Percentiles rank a stretch among this genome's conserved stretches.
Evolutionary conservation across 2,113 vertebrate species (phyloP).

Genomic region (Phalacrocorax aristotelis): DNA sequence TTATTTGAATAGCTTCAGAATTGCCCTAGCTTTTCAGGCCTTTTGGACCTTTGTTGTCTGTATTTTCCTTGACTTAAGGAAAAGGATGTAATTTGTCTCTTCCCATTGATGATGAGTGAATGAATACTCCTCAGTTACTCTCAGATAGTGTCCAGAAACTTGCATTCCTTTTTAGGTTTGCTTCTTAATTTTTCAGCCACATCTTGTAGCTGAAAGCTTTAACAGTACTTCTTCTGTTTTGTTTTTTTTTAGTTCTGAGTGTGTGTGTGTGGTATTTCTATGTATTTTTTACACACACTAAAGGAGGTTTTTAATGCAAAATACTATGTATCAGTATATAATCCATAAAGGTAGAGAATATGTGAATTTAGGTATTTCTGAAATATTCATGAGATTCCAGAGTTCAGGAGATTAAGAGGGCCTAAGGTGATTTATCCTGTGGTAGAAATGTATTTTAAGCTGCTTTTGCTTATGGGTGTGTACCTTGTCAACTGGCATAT

Average conservation of each 20-base stretch:
- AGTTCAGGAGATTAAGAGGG: conserved; percentile 31
- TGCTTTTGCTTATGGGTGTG: conserved; percentile 1
- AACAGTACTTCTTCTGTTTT: background rate
- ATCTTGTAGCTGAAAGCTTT: background rate
- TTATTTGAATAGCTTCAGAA: background rate
- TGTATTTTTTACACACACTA: background rate
- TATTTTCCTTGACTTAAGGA: background rate
- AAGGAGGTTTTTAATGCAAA: background rate
- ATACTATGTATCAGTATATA: background rate
- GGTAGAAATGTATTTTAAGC: conserved; percentile 23
- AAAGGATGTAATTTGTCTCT: background rate
- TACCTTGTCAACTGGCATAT: background rate
- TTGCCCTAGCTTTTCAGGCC: background rate
- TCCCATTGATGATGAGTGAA: background rate
- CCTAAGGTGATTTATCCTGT: conserved; percentile 27
- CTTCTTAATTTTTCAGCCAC: background rate
- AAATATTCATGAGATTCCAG: conserved; percentile 17
- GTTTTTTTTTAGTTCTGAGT: background rate
- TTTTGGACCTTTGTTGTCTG: background rate
- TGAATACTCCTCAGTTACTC: background rate
- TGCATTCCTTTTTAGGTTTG: background rate
- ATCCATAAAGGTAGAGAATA: background rate
- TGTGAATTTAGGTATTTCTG: conserved; percentile 16
- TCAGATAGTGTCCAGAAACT: background rate
- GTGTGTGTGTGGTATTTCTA: background rate